These are phyloP conservation scores for Enteromius thamalakanensis DNA, from an alignment of 2,797 vertebrate genomes.

Conservation along the genomic window DNA sequence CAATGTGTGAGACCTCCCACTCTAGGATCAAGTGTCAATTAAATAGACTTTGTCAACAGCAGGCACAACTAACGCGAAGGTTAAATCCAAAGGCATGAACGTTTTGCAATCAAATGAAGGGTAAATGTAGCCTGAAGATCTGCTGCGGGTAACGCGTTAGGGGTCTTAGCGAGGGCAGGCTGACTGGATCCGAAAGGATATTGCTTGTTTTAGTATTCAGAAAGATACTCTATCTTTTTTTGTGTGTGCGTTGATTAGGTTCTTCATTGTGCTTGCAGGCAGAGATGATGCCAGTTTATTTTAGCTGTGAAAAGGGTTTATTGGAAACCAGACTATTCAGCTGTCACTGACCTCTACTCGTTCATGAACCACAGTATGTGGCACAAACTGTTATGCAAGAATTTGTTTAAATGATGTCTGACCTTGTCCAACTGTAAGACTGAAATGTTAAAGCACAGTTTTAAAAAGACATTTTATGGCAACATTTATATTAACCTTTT, in stretches of 20 bases:
- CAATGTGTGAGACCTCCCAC: slow-evolving; percentile 39
- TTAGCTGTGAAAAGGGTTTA: slow-evolving; percentile 23
- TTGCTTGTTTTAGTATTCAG: slow-evolving; percentile 37
- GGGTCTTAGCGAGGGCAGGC: background rate
- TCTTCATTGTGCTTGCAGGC: background rate
- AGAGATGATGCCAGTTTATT: background rate
- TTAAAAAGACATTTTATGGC: slow-evolving; percentile 10
- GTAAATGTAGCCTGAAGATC: slow-evolving; percentile 20
- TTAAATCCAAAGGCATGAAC: slow-evolving; percentile 48
- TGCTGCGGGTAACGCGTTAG: background rate
- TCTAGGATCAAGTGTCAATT: slow-evolving; percentile 58
- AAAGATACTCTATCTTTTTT: background rate
- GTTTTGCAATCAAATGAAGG: slow-evolving; percentile 25
- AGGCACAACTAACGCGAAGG: slow-evolving; percentile 33
- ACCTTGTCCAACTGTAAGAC: slow-evolving; percentile 8
- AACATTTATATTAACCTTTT: slow-evolving; percentile 12
- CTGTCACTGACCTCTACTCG: slow-evolving; percentile 8
- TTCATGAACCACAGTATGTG: slow-evolving; percentile 14
- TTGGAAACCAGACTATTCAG: slow-evolving; percentile 12
- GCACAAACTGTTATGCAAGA: slow-evolving; percentile 28
- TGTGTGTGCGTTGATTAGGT: background rate
- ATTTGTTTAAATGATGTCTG: slow-evolving; percentile 9
- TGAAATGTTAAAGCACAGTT: background rate
- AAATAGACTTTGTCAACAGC: slow-evolving; percentile 35
- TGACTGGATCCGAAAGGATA: slow-evolving; percentile 10